Evolutionary conservation across 1,140 invertebrate genomes (phyloP).

Genomic region (Bactericera cockerelli): DNA sequence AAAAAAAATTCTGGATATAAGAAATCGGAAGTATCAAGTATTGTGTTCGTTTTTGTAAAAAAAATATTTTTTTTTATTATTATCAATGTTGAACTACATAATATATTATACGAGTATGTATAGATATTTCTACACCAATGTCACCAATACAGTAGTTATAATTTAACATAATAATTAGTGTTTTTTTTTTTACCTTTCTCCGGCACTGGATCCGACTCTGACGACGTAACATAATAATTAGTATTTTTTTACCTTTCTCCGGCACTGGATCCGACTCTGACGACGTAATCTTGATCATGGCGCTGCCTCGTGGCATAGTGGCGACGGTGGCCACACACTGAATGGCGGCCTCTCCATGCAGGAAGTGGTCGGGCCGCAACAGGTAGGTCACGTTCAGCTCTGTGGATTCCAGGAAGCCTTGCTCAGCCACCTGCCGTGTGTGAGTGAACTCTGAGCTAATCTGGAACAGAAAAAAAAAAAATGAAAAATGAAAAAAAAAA

Average conservation of each 20-base stretch:
- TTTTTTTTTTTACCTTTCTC: not conserved
- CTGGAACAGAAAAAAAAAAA: too few relatives aligned
- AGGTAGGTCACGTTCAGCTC: not conserved
- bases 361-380: not conserved
- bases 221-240: not conserved
- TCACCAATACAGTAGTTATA: too few relatives aligned
- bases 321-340: not conserved
- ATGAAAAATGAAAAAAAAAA: too few relatives aligned
- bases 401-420: not conserved
- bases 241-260: not conserved
- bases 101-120: too few relatives aligned
- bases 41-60: too few relatives aligned
- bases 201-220: constrained; percentile 1
- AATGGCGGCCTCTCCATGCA: not conserved
- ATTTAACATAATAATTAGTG: too few relatives aligned
- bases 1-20: too few relatives aligned
- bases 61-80: too few relatives aligned
- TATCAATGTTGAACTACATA: too few relatives aligned
- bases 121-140: too few relatives aligned
- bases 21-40: too few relatives aligned
- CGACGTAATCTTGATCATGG: not conserved
- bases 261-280: constrained; percentile 3
- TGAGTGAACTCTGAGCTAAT: not conserved
- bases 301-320: not conserved
- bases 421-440: not conserved